A percentile compares a stretch with the other conserved stretches of the same genome.
Evolutionary conservation across 2,797 vertebrate genomes (phyloP).

Genomic region (Liasis olivaceus): DNA sequence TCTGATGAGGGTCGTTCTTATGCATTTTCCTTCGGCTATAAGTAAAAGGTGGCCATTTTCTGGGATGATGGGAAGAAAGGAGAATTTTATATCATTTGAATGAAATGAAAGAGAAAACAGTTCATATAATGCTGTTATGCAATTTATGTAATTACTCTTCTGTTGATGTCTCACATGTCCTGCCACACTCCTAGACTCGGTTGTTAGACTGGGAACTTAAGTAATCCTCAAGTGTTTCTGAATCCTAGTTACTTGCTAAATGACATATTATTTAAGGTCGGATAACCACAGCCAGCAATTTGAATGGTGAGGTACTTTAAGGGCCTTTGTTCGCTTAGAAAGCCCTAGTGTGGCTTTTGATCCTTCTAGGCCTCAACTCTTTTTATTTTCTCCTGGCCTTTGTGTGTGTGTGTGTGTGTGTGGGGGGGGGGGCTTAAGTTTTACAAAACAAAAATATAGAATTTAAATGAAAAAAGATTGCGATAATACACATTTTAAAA

Average conservation of each 20-base stretch:
- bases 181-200: slow-evolving; percentile 5
- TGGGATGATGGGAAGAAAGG: slow-evolving; percentile 38
- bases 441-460: no score
- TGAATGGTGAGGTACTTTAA: background rate
- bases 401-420: no score
- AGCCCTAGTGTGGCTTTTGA: background rate
- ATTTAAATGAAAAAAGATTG: no score
- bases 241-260: background rate
- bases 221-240: background rate
- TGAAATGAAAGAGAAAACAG: slow-evolving; percentile 38
- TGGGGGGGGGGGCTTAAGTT: no score
- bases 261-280: background rate
- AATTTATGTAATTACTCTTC: background rate
- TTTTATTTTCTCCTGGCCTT: background rate
- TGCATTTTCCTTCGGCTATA: slow-evolving; percentile 35
- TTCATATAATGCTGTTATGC: slow-evolving; percentile 31
- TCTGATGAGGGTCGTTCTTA: slow-evolving; percentile 55
- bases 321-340: background rate
- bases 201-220: slow-evolving; percentile 8
- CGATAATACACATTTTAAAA: no score
- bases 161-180: background rate
- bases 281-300: background rate
- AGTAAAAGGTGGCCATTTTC: slow-evolving; percentile 37
- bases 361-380: background rate
- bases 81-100: slow-evolving; percentile 13